Conservation (phyloP, 2,797 vertebrate species). For the Lateolabrax maculatus region DNA sequence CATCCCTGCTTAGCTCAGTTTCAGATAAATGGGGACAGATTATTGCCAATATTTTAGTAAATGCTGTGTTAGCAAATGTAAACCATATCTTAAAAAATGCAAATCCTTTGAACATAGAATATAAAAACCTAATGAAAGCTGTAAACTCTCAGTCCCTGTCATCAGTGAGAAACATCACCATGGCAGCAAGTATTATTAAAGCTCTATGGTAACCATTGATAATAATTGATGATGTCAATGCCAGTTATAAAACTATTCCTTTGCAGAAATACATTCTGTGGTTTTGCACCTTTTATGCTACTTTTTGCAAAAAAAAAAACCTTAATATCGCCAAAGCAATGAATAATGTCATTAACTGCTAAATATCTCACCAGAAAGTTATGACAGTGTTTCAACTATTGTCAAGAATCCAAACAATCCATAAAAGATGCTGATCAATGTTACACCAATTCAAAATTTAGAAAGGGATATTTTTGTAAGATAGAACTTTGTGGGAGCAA, state of each 20-base stretch:
- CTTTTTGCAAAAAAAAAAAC: background rate
- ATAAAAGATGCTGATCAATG: background rate
- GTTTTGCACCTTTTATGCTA: background rate
- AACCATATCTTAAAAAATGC: background rate
- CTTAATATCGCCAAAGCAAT: constrained; percentile 6
- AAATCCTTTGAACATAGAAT: constrained; percentile 3
- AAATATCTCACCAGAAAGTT: constrained; percentile 4
- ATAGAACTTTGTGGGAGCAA: no score
- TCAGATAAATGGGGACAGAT: background rate
- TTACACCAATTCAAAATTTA: background rate
- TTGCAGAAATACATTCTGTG: background rate
- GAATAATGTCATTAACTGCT: constrained; percentile 3
- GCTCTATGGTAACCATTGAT: background rate
- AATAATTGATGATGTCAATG: background rate
- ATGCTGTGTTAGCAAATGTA: background rate
- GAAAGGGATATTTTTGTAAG: background rate
- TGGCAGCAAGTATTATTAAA: constrained; percentile 3
- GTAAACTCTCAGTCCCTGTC: background rate
- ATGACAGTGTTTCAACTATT: constrained; percentile 6
- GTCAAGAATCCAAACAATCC: background rate
- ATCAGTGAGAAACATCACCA: background rate
- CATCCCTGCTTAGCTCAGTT: constrained; percentile 5
- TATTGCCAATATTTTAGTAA: background rate
- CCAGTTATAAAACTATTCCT: background rate
- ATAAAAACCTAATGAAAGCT: background rate